Percentiles rank a stretch among this genome's conserved stretches.
These are phyloP conservation scores for Leptinotarsa texana DNA, from an alignment of 1,140 invertebrate genomes.

Conservation along the genomic window DNA sequence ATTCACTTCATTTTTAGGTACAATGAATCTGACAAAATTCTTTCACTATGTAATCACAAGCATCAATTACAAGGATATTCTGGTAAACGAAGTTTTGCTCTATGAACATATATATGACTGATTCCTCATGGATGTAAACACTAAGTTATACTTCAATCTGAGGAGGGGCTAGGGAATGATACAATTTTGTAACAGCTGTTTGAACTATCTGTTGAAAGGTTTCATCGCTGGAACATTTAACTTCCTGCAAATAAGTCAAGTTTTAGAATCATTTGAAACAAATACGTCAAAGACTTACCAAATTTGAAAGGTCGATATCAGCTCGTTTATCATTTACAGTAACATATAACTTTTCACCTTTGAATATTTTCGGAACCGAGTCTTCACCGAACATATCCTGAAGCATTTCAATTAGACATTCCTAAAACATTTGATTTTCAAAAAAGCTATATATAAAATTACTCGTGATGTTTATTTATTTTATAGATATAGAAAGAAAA, in stretches of 20 bases:
- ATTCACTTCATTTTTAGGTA: too few species aligned
- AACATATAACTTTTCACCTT: slow-evolving; percentile 86
- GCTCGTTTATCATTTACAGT: slow-evolving; percentile 84
- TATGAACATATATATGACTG: too few species aligned
- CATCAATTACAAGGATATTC: too few species aligned
- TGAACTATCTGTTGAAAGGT: slow-evolving; percentile 81
- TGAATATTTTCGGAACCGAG: slow-evolving; percentile 92
- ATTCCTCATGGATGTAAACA: too few species aligned
- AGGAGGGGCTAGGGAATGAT: slow-evolving; percentile 79
- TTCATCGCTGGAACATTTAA: slow-evolving; percentile 80
- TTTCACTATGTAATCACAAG: too few species aligned
- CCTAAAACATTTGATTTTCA: slow-evolving; percentile 58
- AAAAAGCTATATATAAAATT: too few species aligned
- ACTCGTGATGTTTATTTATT: too few species aligned
- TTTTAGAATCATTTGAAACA: background rate
- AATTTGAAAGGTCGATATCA: slow-evolving; percentile 79
- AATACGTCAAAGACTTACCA: slow-evolving; percentile 60
- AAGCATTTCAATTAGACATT: slow-evolving; percentile 90
- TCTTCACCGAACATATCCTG: slow-evolving; percentile 95
- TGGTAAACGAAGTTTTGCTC: too few species aligned
- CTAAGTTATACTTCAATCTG: slow-evolving; percentile 39
- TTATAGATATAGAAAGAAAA: too few species aligned
- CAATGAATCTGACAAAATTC: too few species aligned
- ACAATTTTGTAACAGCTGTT: slow-evolving; percentile 82
- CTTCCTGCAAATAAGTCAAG: slow-evolving; percentile 66